Conservation (phyloP, 2,888 invertebrate species). For the Nasonia oneida region DNA sequence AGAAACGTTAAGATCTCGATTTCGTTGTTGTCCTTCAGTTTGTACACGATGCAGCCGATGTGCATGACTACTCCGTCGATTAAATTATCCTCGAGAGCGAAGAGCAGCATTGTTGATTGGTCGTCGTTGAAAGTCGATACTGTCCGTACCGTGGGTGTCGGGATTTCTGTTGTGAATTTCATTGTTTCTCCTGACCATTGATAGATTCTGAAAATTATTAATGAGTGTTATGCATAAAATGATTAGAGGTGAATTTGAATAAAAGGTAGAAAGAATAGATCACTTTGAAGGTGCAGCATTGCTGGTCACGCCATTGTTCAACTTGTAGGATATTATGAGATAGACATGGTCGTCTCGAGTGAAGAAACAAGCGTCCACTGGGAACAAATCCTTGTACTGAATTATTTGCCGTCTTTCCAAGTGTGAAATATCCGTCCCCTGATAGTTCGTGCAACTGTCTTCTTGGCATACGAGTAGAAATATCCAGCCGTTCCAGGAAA, state of each 20-base stretch:
- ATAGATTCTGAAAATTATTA: constrained; percentile 22
- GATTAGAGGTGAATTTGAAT: neutral
- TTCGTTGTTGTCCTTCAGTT: neutral
- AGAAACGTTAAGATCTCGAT: neutral
- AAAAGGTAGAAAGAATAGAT: neutral
- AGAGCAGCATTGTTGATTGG: constrained; percentile 35
- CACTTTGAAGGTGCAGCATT: constrained; percentile 27
- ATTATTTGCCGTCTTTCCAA: constrained; percentile 20
- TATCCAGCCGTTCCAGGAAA: constrained; percentile 3
- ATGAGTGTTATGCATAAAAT: neutral
- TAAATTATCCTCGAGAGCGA: constrained; percentile 2
- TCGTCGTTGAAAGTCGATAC: neutral
- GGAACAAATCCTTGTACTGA: neutral
- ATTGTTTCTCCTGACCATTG: neutral
- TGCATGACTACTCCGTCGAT: neutral
- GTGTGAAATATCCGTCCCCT: constrained; percentile 1
- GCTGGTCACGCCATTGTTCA: neutral
- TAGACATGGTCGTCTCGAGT: neutral
- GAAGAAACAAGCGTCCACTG: constrained; percentile 44
- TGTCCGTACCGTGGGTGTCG: neutral
- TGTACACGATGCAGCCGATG: constrained; percentile 11
- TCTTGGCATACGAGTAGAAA: constrained; percentile 42
- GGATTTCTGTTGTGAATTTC: neutral
- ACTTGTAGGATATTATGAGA: constrained; percentile 33
- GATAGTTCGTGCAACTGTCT: constrained; percentile 16